Conservation (phyloP, 2,888 invertebrate species). For the Pedicia rivosa region DNA sequence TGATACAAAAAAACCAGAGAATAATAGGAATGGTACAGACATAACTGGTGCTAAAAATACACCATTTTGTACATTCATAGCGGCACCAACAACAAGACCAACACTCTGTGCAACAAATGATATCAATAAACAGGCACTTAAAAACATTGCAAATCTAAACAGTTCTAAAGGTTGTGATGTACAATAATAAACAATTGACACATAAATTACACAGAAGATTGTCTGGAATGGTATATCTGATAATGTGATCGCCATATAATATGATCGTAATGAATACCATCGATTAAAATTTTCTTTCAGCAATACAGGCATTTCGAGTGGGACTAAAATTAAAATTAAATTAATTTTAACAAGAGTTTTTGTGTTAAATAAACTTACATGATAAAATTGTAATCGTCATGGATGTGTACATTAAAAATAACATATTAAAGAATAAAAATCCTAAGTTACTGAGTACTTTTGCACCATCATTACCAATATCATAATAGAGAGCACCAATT, state of each 20-base stretch:
- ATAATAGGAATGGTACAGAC: slow-evolving; percentile 89
- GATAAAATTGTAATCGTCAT: slow-evolving; percentile 98
- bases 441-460: slow-evolving; percentile 94
- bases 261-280: slow-evolving; percentile 90
- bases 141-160: slow-evolving; percentile 74
- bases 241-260: slow-evolving; percentile 88
- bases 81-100: slow-evolving; percentile 88
- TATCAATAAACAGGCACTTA: slow-evolving; percentile 72
- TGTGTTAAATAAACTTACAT: slow-evolving; percentile 44
- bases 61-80: slow-evolving; percentile 90
- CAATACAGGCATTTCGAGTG: slow-evolving; percentile 88
- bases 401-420: slow-evolving; percentile 98
- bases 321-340: slow-evolving; percentile 44
- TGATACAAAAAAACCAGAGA: slow-evolving; percentile 94
- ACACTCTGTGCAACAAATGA: slow-evolving; percentile 93
- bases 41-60: slow-evolving; percentile 93
- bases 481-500: slow-evolving; percentile 89
- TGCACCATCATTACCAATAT: slow-evolving; percentile 89
- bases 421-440: slow-evolving; percentile 94
- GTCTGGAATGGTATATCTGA: slow-evolving; percentile 99
- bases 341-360: not conserved
- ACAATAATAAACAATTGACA: slow-evolving; percentile 84
- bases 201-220: slow-evolving; percentile 83
- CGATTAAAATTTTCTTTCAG: slow-evolving; percentile 91
- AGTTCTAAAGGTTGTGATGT: slow-evolving; percentile 82